These are phyloP conservation scores for Lamellibrachia columna DNA, from an alignment of 2,888 invertebrate genomes.

Conservation along the genomic window DNA sequence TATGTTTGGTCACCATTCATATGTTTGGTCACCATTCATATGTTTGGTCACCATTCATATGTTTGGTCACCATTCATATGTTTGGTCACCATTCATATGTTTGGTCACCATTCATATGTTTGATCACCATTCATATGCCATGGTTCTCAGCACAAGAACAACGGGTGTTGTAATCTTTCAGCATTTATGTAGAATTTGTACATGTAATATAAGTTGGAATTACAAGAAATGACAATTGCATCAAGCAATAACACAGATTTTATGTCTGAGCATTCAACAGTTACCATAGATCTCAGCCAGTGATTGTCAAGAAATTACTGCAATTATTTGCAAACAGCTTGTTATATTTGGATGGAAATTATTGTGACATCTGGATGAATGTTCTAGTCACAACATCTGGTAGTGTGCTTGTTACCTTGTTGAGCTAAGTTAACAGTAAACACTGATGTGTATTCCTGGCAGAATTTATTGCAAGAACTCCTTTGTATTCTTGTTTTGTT, in stretches of 20 bases:
- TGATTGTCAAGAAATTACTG: slow-evolving; percentile 16
- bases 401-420: neutral
- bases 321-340: neutral
- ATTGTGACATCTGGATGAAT: neutral
- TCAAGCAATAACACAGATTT: slow-evolving; percentile 10
- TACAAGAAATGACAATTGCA: neutral
- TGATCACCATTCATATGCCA: neutral
- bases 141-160: neutral
- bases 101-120: neutral
- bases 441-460: neutral
- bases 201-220: neutral
- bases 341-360: slow-evolving; percentile 1
- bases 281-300: neutral
- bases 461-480: neutral
- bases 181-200: neutral
- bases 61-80: neutral
- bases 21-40: neutral
- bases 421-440: neutral
- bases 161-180: neutral
- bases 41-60: neutral
- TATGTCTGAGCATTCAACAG: neutral
- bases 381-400: neutral
- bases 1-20: neutral
- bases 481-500: neutral
- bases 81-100: neutral